A percentile compares a stretch with the other conserved stretches of the same genome.
Conservation (phyloP, 1,140 invertebrate species). For the Meloidogyne hapla region DNA sequence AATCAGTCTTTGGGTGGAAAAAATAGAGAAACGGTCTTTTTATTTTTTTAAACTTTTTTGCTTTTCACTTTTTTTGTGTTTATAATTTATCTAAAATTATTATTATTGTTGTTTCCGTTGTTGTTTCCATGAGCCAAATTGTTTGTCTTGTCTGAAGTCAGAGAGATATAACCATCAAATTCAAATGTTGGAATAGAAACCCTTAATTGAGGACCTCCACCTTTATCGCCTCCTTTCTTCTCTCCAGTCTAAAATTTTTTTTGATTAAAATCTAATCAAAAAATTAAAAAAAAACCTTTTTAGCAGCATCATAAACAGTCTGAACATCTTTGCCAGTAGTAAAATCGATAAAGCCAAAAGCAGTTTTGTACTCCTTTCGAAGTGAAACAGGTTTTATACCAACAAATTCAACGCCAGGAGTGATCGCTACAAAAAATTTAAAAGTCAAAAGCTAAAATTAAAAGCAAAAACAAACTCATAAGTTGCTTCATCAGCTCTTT, state of each 20-base stretch:
- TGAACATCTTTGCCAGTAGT: constrained; percentile 20
- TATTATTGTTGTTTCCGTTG: constrained; percentile 6
- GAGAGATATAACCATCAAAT: background rate
- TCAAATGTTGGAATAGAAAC: constrained; percentile 23
- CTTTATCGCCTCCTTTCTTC: background rate
- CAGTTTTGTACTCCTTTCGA: constrained; percentile 15
- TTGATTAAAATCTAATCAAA: background rate
- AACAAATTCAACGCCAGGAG: constrained; percentile 23
- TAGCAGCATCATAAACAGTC: constrained; percentile 18
- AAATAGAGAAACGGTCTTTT: too few relatives aligned
- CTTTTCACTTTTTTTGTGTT: background rate
- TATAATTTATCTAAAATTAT: constrained; percentile 5
- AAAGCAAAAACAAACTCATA: constrained; percentile 1
- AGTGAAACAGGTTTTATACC: constrained; percentile 22
- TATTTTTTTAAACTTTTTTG: background rate
- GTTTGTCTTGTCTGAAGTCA: constrained; percentile 24
- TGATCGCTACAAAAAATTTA: constrained; percentile 14
- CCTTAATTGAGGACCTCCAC: constrained; percentile 3
- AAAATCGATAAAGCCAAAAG: constrained; percentile 28
- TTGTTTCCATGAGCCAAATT: constrained; percentile 9
- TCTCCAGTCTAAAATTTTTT: background rate
- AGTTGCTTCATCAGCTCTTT: constrained; percentile 20
- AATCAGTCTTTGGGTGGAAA: background rate
- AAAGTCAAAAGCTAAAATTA: background rate
- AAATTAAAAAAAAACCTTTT: constrained; percentile 6